These are phyloP conservation scores for Andrena flavipes DNA, from an alignment of 2,888 invertebrate species.

Conservation along the genomic window DNA sequence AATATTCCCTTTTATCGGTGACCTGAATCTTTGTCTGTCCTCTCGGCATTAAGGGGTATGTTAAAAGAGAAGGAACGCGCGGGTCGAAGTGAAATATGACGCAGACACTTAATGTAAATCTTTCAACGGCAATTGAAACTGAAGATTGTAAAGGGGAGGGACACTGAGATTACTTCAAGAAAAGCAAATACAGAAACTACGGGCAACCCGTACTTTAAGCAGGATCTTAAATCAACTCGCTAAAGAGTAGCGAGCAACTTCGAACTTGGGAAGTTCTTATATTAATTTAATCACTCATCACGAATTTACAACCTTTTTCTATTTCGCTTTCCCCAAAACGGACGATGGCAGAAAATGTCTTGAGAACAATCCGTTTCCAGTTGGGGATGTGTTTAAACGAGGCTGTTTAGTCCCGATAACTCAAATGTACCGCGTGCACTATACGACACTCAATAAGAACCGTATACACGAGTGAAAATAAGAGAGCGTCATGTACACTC, in stretches of 20 bases:
- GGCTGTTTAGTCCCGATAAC: background rate
- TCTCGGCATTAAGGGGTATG: background rate
- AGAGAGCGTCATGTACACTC: conserved; percentile 79
- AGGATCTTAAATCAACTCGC: background rate
- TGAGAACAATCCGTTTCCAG: background rate
- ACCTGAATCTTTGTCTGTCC: conserved; percentile 5
- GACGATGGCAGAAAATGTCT: background rate
- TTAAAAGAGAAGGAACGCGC: background rate
- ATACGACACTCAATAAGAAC: background rate
- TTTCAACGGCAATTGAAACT: too few relatives aligned
- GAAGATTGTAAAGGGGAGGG: too few relatives aligned
- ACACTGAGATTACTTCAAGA: too few relatives aligned
- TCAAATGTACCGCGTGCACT: conserved; percentile 5
- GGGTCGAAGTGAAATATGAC: too few relatives aligned
- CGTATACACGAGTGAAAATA: conserved; percentile 51
- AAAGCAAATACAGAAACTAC: too few relatives aligned
- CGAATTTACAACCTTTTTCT: conserved; percentile 14
- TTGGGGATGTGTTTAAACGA: too few relatives aligned
- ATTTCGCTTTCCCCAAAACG: background rate
- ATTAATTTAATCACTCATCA: background rate
- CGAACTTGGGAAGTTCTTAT: background rate
- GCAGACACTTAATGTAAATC: too few relatives aligned
- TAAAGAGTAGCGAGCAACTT: background rate
- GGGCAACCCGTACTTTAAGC: too few relatives aligned
- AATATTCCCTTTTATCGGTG: conserved; percentile 11